Percentiles rank a stretch among this genome's conserved stretches.
phyloP scores from a whole-genome alignment of 2,888 invertebrate genomes.

The Resseliella maxima region DNA sequence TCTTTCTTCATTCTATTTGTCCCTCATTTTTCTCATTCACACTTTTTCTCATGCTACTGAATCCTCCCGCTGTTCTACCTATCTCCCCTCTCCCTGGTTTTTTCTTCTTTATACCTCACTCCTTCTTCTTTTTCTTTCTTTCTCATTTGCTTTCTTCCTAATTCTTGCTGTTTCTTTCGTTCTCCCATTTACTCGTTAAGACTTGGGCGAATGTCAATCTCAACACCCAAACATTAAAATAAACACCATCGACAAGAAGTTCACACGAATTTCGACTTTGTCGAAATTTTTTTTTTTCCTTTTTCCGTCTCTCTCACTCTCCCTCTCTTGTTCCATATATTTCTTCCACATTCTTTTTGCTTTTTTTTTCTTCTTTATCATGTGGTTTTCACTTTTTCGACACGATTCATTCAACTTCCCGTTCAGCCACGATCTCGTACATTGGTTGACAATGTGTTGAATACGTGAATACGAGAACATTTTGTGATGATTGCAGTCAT shows the following conservation, averaged over 20 bases:
- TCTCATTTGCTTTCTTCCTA: too few relatives aligned
- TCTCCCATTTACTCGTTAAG: too few relatives aligned
- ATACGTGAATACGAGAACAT: background rate
- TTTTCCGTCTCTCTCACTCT: too few relatives aligned
- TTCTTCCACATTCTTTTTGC: background rate
- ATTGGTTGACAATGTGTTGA: conserved; percentile 7
- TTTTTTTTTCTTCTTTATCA: background rate
- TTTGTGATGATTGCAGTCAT: conserved; percentile 3
- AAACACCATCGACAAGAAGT: background rate
- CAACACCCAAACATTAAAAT: conserved; percentile 48
- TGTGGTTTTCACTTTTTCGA: conserved; percentile 22
- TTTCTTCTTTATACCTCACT: too few relatives aligned
- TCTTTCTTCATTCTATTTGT: background rate
- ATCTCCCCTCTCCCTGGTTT: too few relatives aligned
- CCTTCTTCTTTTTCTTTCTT: too few relatives aligned
- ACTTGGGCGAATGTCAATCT: background rate
- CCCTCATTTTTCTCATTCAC: background rate
- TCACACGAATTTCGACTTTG: background rate
- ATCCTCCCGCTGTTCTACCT: too few relatives aligned
- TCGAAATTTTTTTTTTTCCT: background rate
- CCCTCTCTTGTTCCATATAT: too few relatives aligned
- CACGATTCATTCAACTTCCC: background rate
- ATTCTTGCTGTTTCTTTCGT: too few relatives aligned
- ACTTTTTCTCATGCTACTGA: too few relatives aligned
- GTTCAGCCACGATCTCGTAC: background rate